phyloP scores from a whole-genome alignment of 2,888 invertebrate genomes.

The Drosophila infuscata region DNA sequence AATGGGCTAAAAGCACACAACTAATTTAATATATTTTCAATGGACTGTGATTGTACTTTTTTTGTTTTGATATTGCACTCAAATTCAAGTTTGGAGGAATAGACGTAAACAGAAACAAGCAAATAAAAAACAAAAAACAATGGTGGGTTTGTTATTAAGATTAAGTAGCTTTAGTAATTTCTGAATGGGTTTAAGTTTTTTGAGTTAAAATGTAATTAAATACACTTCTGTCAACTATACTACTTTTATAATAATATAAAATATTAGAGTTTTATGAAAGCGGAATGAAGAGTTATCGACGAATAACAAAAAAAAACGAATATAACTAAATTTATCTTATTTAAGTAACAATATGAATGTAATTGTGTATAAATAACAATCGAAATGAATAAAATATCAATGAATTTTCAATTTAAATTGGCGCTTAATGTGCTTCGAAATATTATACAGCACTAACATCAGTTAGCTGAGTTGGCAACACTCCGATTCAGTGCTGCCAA shows the following conservation, averaged over 20 bases:
- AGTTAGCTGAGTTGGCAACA: constrained; percentile 20
- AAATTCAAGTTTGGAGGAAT: constrained; percentile 52
- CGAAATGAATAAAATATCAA: constrained; percentile 54
- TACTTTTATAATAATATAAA: constrained; percentile 40
- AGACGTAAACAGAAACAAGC: constrained; percentile 47
- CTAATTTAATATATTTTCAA: constrained; percentile 75
- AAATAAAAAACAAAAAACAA: constrained; percentile 49
- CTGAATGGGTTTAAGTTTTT: constrained; percentile 78
- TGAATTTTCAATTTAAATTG: constrained; percentile 26
- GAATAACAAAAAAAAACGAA: constrained; percentile 50
- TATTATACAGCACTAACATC: constrained; percentile 14
- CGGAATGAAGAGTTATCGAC: constrained; percentile 50
- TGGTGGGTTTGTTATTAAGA: constrained; percentile 71
- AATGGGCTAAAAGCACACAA: constrained; percentile 59
- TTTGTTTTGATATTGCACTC: constrained; percentile 63
- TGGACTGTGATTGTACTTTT: constrained; percentile 79
- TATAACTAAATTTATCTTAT: constrained; percentile 40
- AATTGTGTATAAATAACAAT: constrained; percentile 60
- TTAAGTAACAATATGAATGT: constrained; percentile 58
- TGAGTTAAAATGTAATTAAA: constrained; percentile 74
- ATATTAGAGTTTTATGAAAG: constrained; percentile 40
- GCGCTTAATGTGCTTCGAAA: background rate
- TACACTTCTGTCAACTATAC: constrained; percentile 68
- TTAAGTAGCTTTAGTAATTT: constrained; percentile 72
- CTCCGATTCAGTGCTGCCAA: constrained; percentile 38